Percentiles rank a stretch among this genome's conserved stretches.
Evolutionary conservation across 2,888 invertebrate genomes (phyloP).

Genomic region (Galerucella calmariensis): DNA sequence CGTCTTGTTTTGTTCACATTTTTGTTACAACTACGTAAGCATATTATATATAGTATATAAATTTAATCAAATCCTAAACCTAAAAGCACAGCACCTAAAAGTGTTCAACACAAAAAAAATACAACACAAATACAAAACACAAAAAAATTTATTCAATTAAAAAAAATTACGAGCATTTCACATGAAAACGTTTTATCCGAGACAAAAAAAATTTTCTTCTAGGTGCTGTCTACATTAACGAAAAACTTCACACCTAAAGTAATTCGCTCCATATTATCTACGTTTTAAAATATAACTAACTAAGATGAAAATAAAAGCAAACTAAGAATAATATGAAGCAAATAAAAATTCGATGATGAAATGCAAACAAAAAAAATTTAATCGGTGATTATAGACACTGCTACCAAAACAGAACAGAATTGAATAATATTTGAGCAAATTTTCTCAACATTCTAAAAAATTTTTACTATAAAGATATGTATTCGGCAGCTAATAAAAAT

Average conservation of each 20-base stretch:
- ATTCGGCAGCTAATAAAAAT: no score
- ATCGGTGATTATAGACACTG: no score
- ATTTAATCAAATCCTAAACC: conserved; percentile 30
- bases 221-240: background rate
- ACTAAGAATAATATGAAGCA: conserved; percentile 2
- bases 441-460: no score
- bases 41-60: conserved; percentile 19
- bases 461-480: no score
- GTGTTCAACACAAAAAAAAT: background rate
- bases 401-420: no score
- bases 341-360: background rate
- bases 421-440: no score
- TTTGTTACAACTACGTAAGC: conserved; percentile 31
- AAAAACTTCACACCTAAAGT: background rate
- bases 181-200: background rate
- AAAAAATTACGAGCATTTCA: background rate
- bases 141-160: background rate
- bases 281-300: background rate
- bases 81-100: conserved; percentile 20
- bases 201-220: background rate
- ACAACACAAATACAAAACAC: background rate
- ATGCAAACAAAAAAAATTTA: background rate
- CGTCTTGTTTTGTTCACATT: conserved; percentile 42
- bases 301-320: background rate
- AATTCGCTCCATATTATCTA: background rate